Evolutionary conservation across 2,888 invertebrate genomes (phyloP), one percentile per base, ranked within the genome.

Genomic region (Melipona beecheii): DNA sequence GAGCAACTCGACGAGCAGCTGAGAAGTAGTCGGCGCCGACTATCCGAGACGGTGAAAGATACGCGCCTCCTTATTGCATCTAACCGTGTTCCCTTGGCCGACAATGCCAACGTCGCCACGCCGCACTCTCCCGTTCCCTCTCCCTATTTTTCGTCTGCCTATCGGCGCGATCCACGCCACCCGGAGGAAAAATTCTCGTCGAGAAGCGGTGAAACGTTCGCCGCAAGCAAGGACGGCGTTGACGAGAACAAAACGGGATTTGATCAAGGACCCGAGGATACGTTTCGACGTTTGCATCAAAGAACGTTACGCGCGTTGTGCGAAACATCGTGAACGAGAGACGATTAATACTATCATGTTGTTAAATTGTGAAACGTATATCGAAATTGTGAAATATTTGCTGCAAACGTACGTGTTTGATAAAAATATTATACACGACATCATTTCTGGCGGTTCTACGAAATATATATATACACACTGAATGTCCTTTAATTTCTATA

Each of bases 41-140:
- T 27, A 68, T 27, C 9, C 27, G 43, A 43, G 43, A 65, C 70
- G 54, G 36, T 56, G 66, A 60, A 81, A 85, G 79, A 89, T 81
- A 88, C 84, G 86, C 79, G 85, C 80, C 86, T 89, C 82, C 83
- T 83, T 90, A 84, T 87, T 88, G 85, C 88, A 64, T 81, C 81
- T 58, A 69, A 56, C 75, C 66, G 75, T 75, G 72, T 84, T 62
- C 70, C 62, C 27, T 65, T 72, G 58, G 2, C 69, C 49, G 52
- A 49, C 49, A 68, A n/a, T 24, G 27, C 27, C 0, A 50, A 27
- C 50, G 15, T 49, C 43, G 43, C n/a, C 66, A 17, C 66, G 4
- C 66, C 49, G 11, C 43, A 11, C 17, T 56, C 73, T 65, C 62
- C 21, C 65, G 9, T 43, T 43, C 43, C 43, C 43, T 62, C 24